Base-by-base conservation (phyloP, 2,888 invertebrate genomes). In the Brachyopa scutellaris region DNA sequence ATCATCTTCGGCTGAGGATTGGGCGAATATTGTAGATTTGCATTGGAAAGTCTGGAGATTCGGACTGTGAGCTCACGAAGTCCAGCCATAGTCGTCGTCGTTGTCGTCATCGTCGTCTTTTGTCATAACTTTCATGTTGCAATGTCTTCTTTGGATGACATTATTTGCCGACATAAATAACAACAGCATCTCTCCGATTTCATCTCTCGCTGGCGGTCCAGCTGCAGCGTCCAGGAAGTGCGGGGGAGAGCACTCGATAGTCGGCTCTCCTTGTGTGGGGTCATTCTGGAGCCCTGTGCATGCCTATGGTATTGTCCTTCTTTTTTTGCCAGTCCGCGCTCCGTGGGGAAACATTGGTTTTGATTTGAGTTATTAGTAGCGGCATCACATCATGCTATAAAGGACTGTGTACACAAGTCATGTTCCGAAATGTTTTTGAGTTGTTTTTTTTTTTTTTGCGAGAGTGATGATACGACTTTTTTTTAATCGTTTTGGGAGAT, bases 91-190 rank as follows among this genome's bases (percentile, higher is more conserved):
- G 53, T 29, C 38, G 47, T 15, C 31, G n/a, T 21, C 51, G 57
- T 33, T 38, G 45, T 69, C 49, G 57, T 38, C 45, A 74, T 64
- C 61, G 69, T 76, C 49, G 76, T 76, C 80, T 82, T 82, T 82
- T 76, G 82, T 82, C 82, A 82, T 82, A 82, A 82, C 77, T 82
- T 82, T 76, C 76, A 82, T 82, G 70, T 82, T 66, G 70, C 82
- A 70, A 82, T 82, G 82, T 82, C 82, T 82, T 82, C 77, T 82
- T 82, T 82, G 77, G 82, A 76, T 76, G 82, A 82, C 82, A 82
- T 82, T 82, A 82, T 82, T 82, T 82, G 82, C 82, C 76, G 82
- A 82, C 82, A 82, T 82, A 82, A 82, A 82, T 82, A 76, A 76
- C 59, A 66, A 77, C 76, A 82, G 66, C 76, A 77, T 61, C 70